These are phyloP conservation scores for Epizoanthus ramosus DNA, from an alignment of 92 coral and sea anemone genomes.

Conservation along the genomic window DNA sequence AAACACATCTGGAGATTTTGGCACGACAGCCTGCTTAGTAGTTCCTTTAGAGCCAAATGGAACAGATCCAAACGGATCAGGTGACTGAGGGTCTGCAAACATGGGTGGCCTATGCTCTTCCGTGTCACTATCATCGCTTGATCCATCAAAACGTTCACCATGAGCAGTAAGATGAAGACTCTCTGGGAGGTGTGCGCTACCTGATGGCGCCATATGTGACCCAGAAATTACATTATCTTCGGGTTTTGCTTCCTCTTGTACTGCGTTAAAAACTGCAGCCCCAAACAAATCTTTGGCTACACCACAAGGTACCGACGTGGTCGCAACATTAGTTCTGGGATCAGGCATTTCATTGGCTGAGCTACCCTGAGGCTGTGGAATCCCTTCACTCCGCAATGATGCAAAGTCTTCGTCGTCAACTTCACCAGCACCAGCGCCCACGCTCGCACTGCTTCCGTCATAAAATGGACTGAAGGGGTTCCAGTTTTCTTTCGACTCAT, in stretches of 20 bases:
- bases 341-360: constrained; percentile 13
- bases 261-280: constrained; percentile 57
- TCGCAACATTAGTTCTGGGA: constrained; percentile 8
- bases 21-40: constrained; percentile 17
- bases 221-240: neutral
- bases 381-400: constrained; percentile 58
- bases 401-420: constrained; percentile 80
- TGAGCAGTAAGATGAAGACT: neutral
- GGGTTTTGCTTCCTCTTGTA: constrained; percentile 29
- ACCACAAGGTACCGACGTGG: constrained; percentile 14
- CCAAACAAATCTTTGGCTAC: constrained; percentile 72
- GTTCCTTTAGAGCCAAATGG: constrained; percentile 60
- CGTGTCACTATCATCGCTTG: constrained; percentile 51
- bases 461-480: constrained; percentile 89
- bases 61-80: constrained; percentile 84
- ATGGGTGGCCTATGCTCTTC: constrained; percentile 23
- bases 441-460: constrained; percentile 15
- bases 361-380: constrained; percentile 3
- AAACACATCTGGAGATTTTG: constrained; percentile 72
- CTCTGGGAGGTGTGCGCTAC: neutral
- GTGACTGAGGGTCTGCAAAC: constrained; percentile 46
- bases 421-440: constrained; percentile 25
- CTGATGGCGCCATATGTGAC: constrained; percentile 1
- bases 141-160: neutral
- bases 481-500: constrained; percentile 70